phyloP scores from a whole-genome alignment of 64 coral and sea anemone genomes.

The Catalaphyllia jardinei region DNA sequence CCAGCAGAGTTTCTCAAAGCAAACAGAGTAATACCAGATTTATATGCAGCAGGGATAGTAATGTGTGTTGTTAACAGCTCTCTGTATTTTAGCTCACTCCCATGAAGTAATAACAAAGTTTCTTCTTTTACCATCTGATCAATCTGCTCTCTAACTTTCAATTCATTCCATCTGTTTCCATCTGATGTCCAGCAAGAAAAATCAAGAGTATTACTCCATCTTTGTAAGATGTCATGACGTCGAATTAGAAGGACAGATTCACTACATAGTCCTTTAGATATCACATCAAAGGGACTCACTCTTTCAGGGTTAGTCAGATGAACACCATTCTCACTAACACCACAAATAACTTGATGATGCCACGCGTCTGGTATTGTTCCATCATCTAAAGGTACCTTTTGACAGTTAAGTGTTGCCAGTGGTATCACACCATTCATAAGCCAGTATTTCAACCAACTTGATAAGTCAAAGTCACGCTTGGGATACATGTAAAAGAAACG shows the following conservation, averaged over 20 bases:
- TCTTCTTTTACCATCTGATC: constrained; percentile 72
- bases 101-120: constrained; percentile 66
- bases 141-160: constrained; percentile 79
- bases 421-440: constrained; percentile 66
- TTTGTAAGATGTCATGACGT: constrained; percentile 55
- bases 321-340: constrained; percentile 57
- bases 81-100: constrained; percentile 65
- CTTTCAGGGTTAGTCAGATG: constrained; percentile 66
- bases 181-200: constrained; percentile 10
- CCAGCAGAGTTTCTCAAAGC: constrained; percentile 55
- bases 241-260: constrained; percentile 79
- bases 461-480: constrained; percentile 52
- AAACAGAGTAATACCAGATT: constrained; percentile 83
- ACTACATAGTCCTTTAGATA: constrained; percentile 63
- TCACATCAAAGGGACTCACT: constrained; percentile 42
- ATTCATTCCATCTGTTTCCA: constrained; percentile 36
- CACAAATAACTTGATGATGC: constrained; percentile 91
- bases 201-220: constrained; percentile 64
- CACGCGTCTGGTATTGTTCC: constrained; percentile 83
- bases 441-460: constrained; percentile 77
- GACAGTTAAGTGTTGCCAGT: constrained; percentile 70
- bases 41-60: constrained; percentile 71
- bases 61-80: constrained; percentile 62
- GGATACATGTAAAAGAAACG: constrained; percentile 79
- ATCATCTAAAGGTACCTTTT: constrained; percentile 44